These are phyloP conservation scores for Oligia latruncula DNA, from an alignment of 2,888 invertebrate species.

Conservation along the genomic window DNA sequence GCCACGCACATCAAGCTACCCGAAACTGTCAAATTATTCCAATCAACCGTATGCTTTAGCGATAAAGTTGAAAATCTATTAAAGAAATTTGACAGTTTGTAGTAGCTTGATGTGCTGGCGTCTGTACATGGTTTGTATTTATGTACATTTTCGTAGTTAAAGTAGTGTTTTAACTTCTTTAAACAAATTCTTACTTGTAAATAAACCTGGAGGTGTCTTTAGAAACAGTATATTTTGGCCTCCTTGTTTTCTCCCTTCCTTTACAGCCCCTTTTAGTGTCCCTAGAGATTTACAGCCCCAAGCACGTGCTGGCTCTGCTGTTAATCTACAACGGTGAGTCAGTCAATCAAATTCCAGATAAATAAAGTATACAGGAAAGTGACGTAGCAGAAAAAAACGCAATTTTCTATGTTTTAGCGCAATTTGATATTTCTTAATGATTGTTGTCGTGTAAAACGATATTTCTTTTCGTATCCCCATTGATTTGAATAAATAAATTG, in stretches of 20 bases:
- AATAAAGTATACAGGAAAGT: conserved; percentile 17
- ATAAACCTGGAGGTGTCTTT: not conserved
- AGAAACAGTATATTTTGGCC: not conserved
- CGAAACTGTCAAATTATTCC: too few species aligned
- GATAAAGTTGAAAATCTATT: too few species aligned
- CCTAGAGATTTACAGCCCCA: conserved; percentile 10
- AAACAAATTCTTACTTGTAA: not conserved
- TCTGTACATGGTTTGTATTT: not conserved
- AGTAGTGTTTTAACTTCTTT: not conserved
- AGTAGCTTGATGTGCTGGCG: too few species aligned
- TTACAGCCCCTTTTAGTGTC: conserved; percentile 20
- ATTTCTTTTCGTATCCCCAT: not conserved
- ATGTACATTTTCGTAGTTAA: not conserved
- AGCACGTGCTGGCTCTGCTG: conserved; percentile 26
- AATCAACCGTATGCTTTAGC: too few species aligned
- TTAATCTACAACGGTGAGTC: conserved; percentile 26
- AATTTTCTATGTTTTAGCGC: not conserved
- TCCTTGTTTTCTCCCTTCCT: not conserved
- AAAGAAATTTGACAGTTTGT: too few species aligned
- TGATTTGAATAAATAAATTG: not conserved
- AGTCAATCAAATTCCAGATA: conserved; percentile 31
- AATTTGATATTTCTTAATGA: conserved; percentile 6
- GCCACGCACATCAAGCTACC: too few species aligned
- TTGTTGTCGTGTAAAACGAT: not conserved
- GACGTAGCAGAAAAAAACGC: not conserved